Percentiles rank a stretch among this genome's conserved stretches.
Conservation (phyloP, 2,888 invertebrate genomes). For the Patella pellucida region DNA sequence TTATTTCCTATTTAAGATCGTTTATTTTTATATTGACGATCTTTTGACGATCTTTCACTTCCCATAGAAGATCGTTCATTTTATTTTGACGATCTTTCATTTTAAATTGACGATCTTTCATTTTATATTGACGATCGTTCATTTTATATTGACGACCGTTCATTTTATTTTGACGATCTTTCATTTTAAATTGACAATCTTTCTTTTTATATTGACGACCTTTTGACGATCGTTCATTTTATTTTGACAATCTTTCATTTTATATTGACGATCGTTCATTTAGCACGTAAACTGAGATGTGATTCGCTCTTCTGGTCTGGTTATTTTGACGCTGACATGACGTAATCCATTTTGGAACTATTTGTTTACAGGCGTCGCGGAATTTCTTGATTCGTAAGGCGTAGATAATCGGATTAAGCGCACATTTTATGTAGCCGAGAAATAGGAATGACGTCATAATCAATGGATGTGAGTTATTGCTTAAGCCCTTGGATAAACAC, state of each 20-base stretch:
- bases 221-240: too few relatives aligned
- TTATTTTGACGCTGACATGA: neutral
- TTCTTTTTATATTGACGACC: too few relatives aligned
- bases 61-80: too few relatives aligned
- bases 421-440: slow-evolving; percentile 55
- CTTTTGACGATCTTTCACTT: too few relatives aligned
- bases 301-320: neutral
- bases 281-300: neutral
- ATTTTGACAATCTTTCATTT: neutral
- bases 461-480: slow-evolving; percentile 17
- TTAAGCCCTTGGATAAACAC: slow-evolving; percentile 37
- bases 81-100: too few relatives aligned
- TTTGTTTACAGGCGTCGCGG: slow-evolving; percentile 38
- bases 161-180: too few relatives aligned
- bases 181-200: too few relatives aligned
- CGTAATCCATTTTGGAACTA: slow-evolving; percentile 27
- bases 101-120: too few relatives aligned
- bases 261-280: neutral
- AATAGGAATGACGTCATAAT: slow-evolving; percentile 41
- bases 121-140: too few relatives aligned
- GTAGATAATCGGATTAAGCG: slow-evolving; percentile 62
- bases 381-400: slow-evolving; percentile 57
- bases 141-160: too few relatives aligned
- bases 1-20: too few relatives aligned
- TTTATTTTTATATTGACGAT: too few relatives aligned